These are phyloP conservation scores for Pseudomyrmex cubaensis DNA, from an alignment of 1,140 invertebrate genomes.

Conservation along the genomic window DNA sequence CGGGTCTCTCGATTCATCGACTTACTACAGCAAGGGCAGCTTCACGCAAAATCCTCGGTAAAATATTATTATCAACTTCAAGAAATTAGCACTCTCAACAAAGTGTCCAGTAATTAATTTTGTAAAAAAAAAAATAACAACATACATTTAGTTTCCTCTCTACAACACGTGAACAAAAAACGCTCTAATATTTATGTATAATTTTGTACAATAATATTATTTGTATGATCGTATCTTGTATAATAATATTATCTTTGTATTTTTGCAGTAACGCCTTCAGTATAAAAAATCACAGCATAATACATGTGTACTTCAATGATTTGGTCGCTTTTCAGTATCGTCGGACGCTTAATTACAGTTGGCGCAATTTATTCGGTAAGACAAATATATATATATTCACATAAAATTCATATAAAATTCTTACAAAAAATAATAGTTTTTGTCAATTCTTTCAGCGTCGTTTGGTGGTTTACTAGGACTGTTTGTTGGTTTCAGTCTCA, in stretches of 20 bases:
- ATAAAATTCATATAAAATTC: background rate
- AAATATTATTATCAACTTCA: background rate
- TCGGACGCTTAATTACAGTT: slow-evolving; percentile 73
- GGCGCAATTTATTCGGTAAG: slow-evolving; percentile 79
- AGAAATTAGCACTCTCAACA: background rate
- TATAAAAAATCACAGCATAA: slow-evolving; percentile 67
- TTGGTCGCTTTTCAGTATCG: slow-evolving; percentile 76
- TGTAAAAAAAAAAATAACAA: no score
- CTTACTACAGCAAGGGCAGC: slow-evolving; percentile 49
- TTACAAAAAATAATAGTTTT: background rate
- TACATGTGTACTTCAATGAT: slow-evolving; percentile 79
- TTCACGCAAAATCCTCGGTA: slow-evolving; percentile 53
- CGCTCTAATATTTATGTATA: background rate
- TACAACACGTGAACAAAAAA: no score
- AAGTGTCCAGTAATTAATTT: no score
- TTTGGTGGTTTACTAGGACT: slow-evolving; percentile 89
- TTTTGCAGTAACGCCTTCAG: slow-evolving; percentile 52
- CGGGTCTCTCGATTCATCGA: slow-evolving; percentile 60
- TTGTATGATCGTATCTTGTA: background rate
- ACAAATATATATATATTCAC: background rate
- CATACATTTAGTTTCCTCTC: no score
- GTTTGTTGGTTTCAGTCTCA: slow-evolving; percentile 89
- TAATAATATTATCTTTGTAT: background rate
- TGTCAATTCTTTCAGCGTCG: slow-evolving; percentile 86
- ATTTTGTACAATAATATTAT: background rate